phyloP scores from a whole-genome alignment of 2,113 vertebrate genomes.

The Upupa epops region DNA sequence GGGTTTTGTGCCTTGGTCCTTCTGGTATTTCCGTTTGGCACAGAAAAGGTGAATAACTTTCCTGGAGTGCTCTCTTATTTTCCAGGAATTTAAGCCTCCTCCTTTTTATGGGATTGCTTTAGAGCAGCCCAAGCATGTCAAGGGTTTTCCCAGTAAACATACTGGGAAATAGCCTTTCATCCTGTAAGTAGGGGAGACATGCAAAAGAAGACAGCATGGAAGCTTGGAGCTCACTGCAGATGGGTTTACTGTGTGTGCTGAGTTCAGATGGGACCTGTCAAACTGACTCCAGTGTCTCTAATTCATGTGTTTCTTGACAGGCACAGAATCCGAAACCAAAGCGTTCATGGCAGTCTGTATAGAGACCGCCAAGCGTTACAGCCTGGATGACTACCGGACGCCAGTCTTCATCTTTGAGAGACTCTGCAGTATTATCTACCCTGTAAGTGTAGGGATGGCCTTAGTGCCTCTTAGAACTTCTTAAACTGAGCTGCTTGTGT shows the following conservation, averaged over 20 bases:
- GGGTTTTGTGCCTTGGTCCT: not conserved
- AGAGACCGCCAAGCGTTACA: conserved; percentile 96
- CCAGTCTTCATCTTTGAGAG: conserved; percentile 99
- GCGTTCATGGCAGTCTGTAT: conserved; percentile 99
- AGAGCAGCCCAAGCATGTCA: not conserved
- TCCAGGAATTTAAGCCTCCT: not conserved
- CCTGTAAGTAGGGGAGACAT: not conserved
- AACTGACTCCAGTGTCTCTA: not conserved
- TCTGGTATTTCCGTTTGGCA: not conserved
- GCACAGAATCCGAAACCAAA: conserved; percentile 97
- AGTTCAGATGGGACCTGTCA: not conserved
- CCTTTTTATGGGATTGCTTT: not conserved
- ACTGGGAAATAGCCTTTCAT: not conserved
- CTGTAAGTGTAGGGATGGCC: conserved; percentile 76
- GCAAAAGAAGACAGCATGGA: not conserved
- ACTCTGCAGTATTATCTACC: conserved; percentile 98
- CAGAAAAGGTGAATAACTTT: not conserved
- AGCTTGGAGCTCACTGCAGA: not conserved
- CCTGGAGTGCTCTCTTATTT: not conserved
- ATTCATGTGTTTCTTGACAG: conserved; percentile 61
- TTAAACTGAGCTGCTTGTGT: not conserved
- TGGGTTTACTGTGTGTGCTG: not conserved
- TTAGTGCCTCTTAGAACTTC: not conserved
- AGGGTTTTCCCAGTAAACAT: not conserved
- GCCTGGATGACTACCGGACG: conserved; percentile 94